phyloP scores from a whole-genome alignment of 2,888 invertebrate genomes.

The Thymelicus acteon region DNA sequence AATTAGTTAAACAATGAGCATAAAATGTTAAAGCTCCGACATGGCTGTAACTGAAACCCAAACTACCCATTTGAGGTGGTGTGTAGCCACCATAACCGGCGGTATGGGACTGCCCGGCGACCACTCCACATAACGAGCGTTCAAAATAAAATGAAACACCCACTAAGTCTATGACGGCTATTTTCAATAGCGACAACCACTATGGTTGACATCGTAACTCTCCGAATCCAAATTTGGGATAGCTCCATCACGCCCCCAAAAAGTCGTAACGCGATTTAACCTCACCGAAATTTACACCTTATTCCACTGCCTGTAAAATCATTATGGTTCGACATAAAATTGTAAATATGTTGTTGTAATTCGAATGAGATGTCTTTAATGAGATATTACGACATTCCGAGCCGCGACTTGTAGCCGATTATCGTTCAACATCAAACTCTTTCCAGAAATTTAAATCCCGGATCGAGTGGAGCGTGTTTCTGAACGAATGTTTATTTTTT shows the following conservation, averaged over 20 bases:
- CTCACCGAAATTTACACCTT: slow-evolving; percentile 40
- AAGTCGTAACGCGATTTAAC: slow-evolving; percentile 20
- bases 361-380: slow-evolving; percentile 66
- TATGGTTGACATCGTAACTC: slow-evolving; percentile 74
- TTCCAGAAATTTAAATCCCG: slow-evolving; percentile 80
- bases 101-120: slow-evolving; percentile 6
- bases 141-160: slow-evolving; percentile 60
- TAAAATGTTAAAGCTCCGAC: slow-evolving; percentile 31
- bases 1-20: slow-evolving; percentile 30
- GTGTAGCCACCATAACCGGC: slow-evolving; percentile 30
- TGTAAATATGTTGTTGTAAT: slow-evolving; percentile 60
- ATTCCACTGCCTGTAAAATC: slow-evolving; percentile 17
- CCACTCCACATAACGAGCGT: slow-evolving; percentile 49
- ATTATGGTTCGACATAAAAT: slow-evolving; percentile 54
- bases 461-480: slow-evolving; percentile 73
- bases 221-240: slow-evolving; percentile 75
- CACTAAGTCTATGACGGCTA: slow-evolving; percentile 58
- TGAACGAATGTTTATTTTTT: slow-evolving; percentile 71
- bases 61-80: slow-evolving; percentile 38
- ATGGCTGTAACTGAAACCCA: slow-evolving; percentile 35
- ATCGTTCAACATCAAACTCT: slow-evolving; percentile 79
- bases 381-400: slow-evolving; percentile 79
- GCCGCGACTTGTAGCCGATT: slow-evolving; percentile 66
- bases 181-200: slow-evolving; percentile 70
- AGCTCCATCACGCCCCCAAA: slow-evolving; percentile 45